These are phyloP conservation scores for Epinotia demarniana DNA, from an alignment of 2,888 invertebrate species.

Conservation along the genomic window DNA sequence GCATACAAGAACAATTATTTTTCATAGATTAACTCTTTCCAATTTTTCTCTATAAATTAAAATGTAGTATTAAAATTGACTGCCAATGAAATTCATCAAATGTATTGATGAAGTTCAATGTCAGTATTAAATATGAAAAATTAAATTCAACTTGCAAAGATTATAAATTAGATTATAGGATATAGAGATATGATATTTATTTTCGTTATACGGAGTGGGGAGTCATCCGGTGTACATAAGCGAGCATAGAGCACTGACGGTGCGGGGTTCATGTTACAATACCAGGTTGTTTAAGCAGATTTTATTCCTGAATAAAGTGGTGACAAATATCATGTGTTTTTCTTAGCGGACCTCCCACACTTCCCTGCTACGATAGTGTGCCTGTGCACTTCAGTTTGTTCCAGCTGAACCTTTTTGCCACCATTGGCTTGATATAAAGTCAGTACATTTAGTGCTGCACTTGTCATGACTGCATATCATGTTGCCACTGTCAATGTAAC, in stretches of 20 bases:
- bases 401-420: too few species aligned
- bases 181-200: constrained; percentile 68
- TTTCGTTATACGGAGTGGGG: constrained; percentile 69
- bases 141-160: constrained; percentile 59
- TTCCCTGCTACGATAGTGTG: too few species aligned
- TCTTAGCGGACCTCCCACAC: constrained; percentile 51
- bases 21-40: constrained; percentile 55
- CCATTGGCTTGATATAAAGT: too few species aligned
- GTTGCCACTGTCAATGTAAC: too few species aligned
- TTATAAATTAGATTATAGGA: constrained; percentile 65
- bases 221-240: constrained; percentile 60
- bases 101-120: constrained; percentile 41
- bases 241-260: constrained; percentile 54
- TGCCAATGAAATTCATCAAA: constrained; percentile 50
- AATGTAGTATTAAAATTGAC: constrained; percentile 52
- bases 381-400: too few species aligned
- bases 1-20: constrained; percentile 38
- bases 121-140: constrained; percentile 32
- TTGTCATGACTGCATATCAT: too few species aligned
- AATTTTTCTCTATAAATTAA: constrained; percentile 58
- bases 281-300: constrained; percentile 70
- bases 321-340: constrained; percentile 51
- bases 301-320: constrained; percentile 79
- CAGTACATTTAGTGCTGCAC: too few species aligned
- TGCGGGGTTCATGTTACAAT: constrained; percentile 59